Base-by-base conservation (phyloP, 2,888 invertebrate species). In the Sphecodes monilicornis region DNA sequence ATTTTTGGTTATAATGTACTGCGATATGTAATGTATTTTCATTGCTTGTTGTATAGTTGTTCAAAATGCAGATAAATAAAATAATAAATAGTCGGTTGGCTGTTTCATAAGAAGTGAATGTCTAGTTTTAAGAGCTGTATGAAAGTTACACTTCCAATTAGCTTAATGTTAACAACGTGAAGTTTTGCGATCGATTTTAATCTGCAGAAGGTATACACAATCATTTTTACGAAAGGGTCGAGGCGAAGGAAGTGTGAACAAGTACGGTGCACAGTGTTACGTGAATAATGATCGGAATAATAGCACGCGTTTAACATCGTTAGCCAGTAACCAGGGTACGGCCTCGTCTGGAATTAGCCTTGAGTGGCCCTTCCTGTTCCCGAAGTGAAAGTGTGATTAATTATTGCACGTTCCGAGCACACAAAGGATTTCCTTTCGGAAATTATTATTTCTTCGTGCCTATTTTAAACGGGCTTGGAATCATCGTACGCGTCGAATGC, bases 301-400 rank as follows among this genome's bases (percentile, higher is more conserved):
- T 91, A 85, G 90, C 76, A 78, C 39, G 84, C 86, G 91, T 90
- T 92, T 90, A 89, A 88, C 89, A 89, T 88, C 86, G 90, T 92
- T 91, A 90, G 88, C 72, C 78, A 78, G 84, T 88, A 89, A 92
- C 91, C 91, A 89, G 84, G 80, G 71, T 83, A 78, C 78, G 86
- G 85, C 85, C 89, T 89, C 85, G 90, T 81, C 84, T 86, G 87
- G 90, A 90, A 92, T 92, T 91, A 90, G 87, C 87, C 88, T 84
- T 82, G 86, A 91, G 88, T 88, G 85, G 88, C 72, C 81, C 80
- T 83, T 64, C 77, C 64, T 75, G 80, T 77, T 78, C 71, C 54
- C 82, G 77, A 64, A 60, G 78, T 87, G 89, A 91, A 91, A 91
- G 89, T 90, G 87, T 90, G 90, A 92, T 92, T 92, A 91, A 92